A percentile compares a stretch with the other conserved stretches of the same genome.
Conservation (phyloP, 1,140 invertebrate genomes). For the Drusus annulatus region DNA sequence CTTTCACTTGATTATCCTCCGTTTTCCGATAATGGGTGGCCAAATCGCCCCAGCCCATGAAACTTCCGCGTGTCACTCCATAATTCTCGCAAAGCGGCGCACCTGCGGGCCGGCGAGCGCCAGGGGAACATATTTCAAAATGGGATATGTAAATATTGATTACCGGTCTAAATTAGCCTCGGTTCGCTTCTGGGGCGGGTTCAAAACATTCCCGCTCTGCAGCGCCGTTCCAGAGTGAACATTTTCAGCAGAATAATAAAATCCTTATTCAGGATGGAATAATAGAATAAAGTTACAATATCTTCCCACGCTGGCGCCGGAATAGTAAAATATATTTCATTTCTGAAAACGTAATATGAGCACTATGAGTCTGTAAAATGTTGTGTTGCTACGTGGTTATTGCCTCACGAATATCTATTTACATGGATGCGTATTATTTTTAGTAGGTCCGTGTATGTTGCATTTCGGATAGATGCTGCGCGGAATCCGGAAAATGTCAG, state of each 20-base stretch:
- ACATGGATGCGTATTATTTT: no score
- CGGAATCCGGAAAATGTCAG: no score
- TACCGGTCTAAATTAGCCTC: slow-evolving; percentile 45
- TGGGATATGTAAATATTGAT: slow-evolving; percentile 52
- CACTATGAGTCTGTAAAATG: no score
- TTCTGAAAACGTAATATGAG: no score
- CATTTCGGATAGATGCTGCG: no score
- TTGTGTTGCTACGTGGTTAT: no score
- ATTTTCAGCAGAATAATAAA: slow-evolving; percentile 11
- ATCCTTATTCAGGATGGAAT: slow-evolving; percentile 4
- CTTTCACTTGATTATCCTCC: slow-evolving; percentile 4
- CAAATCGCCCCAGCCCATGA: neutral
- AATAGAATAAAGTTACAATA: no score
- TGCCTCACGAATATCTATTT: no score
- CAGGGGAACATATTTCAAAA: slow-evolving; percentile 49
- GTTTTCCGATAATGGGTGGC: neutral
- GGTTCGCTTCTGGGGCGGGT: slow-evolving; percentile 9
- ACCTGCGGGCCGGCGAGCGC: slow-evolving; percentile 31
- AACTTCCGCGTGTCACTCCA: slow-evolving; percentile 32
- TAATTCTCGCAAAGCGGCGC: slow-evolving; percentile 25
- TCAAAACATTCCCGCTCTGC: neutral
- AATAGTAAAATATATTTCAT: no score
- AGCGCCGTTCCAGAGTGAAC: slow-evolving; percentile 1
- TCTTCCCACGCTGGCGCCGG: neutral
- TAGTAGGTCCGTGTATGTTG: no score